Evolutionary conservation across 2,888 invertebrate genomes (phyloP), one percentile per base, ranked within the genome.

Genomic region (Catocala fraxini): DNA sequence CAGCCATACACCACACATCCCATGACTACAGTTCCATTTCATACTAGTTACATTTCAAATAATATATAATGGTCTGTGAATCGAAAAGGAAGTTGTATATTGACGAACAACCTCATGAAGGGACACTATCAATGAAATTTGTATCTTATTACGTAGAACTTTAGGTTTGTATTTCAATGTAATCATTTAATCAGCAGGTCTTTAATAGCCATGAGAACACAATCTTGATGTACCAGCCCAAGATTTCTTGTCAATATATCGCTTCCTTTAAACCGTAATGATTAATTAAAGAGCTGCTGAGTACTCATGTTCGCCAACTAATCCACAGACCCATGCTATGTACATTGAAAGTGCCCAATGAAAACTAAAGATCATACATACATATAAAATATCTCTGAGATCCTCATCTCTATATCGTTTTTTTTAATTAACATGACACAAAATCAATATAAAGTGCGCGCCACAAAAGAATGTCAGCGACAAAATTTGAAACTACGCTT

Each of bases 321-420:
- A 64, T 51, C n/a, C 35, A 58, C 56, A 69, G 57, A 60, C 59
- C 45, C 58, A 70, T 60, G 33, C 47, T 59, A 41, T 60, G 61
- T 62, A 64, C 53, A 12, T 59, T 13, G 48, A 56, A 54, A 63
- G 10, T 61, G 53, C 10, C 3, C 56, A 25, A 57, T 41, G 55
- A 46, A 52, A 60, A 64, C 67, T 47, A 65, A 59, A 64, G 64
- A 72, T 65, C 58, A 69, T 64, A 68, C 61, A 67, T 65, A 73
- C 62, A 66, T 65, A 73, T 68, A 65, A 61, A 63, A 78, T 65
- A 69, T 59, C 55, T 60, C 56, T 63, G 63, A 70, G 70, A 74
- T 69, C 66, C 49, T 51, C 47, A 62, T 66, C 75, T 68, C 78
- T 56, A 34, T 55, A 63, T 46, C 34, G 65, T 65, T 59, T 49